Evolutionary conservation across 2,113 vertebrate species (phyloP).

Genomic region (Leptosomus discolor): DNA sequence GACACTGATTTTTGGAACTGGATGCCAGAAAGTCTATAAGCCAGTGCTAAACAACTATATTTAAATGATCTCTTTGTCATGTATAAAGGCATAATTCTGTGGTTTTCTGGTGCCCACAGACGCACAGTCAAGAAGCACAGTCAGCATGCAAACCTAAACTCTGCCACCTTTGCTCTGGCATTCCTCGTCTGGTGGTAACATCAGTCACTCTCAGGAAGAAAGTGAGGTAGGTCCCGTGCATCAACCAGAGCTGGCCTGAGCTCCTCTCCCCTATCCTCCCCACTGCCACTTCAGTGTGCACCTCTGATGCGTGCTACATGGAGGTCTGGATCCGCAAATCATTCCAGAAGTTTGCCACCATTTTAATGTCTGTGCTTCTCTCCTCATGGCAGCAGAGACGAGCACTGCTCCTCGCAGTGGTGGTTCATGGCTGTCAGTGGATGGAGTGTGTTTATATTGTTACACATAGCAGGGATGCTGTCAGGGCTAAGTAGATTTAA

Average conservation of each 20-base stretch:
- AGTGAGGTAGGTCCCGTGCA: accelerated
- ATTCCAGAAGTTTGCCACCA: not conserved
- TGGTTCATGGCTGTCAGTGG: not conserved
- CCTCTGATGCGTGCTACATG: not conserved
- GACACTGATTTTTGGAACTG: not conserved
- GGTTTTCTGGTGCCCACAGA: not conserved
- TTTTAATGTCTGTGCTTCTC: not conserved
- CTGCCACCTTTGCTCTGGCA: not conserved
- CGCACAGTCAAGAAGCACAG: accelerated
- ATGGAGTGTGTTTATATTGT: accelerated
- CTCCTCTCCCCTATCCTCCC: not conserved
- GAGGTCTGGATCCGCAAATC: not conserved
- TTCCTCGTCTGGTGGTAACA: not conserved
- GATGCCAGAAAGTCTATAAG: not conserved
- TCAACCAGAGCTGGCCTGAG: not conserved
- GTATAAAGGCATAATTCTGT: not conserved
- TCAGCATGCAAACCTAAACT: not conserved
- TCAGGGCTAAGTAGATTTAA: not conserved
- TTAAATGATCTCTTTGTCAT: not conserved
- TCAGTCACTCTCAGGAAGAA: accelerated
- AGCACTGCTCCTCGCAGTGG: not conserved
- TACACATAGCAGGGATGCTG: not conserved
- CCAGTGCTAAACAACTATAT: not conserved
- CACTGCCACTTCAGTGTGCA: not conserved
- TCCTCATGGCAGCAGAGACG: not conserved